A percentile compares a stretch with the other conserved stretches of the same genome.
Conservation (phyloP, 2,797 vertebrate species). For the Spinus pinus region DNA sequence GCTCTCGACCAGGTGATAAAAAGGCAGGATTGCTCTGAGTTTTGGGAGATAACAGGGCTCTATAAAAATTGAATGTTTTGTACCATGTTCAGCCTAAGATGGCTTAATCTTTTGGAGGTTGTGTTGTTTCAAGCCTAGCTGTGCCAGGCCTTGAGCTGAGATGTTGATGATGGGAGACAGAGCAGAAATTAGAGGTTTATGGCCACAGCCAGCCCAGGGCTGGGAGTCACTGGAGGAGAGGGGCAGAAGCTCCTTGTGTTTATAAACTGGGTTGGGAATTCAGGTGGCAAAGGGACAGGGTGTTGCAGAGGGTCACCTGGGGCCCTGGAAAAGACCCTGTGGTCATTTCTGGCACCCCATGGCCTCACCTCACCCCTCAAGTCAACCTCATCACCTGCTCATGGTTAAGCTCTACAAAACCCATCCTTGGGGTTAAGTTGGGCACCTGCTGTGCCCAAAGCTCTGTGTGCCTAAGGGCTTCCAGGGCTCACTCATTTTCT, state of each 20-base stretch:
- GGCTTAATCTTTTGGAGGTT: not conserved
- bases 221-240: not conserved
- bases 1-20: not conserved
- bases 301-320: not conserved
- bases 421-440: not conserved
- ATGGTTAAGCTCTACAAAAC: not conserved
- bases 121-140: not conserved
- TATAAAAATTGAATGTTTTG: not conserved
- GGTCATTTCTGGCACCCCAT: not conserved
- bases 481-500: not conserved
- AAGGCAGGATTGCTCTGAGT: not conserved
- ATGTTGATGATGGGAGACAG: not conserved
- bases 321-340: not conserved
- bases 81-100: not conserved
- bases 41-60: not conserved
- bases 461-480: rapidly evolving
- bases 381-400: not conserved
- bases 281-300: not conserved
- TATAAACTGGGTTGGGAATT: not conserved
- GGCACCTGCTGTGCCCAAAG: not conserved
- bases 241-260: not conserved
- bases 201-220: not conserved
- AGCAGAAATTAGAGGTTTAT: not conserved
- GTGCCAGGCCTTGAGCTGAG: not conserved
- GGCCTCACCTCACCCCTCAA: not conserved